Percentiles rank a stretch among this genome's conserved stretches.
These are phyloP conservation scores for Gymnocheta viridis DNA, from an alignment of 2,888 invertebrate species.

Conservation along the genomic window DNA sequence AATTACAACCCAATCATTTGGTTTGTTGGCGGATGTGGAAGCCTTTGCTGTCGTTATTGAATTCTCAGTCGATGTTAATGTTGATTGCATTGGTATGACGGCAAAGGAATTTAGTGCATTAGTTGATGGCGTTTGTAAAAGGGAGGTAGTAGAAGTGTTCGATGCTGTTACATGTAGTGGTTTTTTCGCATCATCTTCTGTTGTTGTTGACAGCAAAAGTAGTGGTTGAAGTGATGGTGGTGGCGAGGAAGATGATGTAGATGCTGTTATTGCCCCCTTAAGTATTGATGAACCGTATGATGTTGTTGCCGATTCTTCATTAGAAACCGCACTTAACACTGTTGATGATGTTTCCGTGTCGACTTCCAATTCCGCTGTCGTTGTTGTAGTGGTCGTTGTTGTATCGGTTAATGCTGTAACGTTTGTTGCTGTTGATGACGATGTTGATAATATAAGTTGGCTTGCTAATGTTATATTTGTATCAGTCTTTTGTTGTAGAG, in stretches of 20 bases:
- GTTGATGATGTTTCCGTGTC: slow-evolving; percentile 69
- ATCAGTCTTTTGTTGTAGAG: slow-evolving; percentile 71
- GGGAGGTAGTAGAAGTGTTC: slow-evolving; percentile 45
- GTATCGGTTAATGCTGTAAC: slow-evolving; percentile 68
- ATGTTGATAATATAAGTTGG: slow-evolving; percentile 65
- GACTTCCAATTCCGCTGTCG: slow-evolving; percentile 56
- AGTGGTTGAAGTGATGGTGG: slow-evolving; percentile 22
- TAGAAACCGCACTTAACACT: slow-evolving; percentile 69
- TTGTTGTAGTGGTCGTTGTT: slow-evolving; percentile 61
- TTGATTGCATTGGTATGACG: slow-evolving; percentile 36
- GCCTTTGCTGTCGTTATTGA: slow-evolving; percentile 59
- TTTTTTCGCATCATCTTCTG: slow-evolving; percentile 35
- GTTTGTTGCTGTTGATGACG: slow-evolving; percentile 66
- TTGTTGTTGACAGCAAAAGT: slow-evolving; percentile 42
- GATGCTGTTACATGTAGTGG: slow-evolving; percentile 38
- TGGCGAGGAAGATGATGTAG: slow-evolving; percentile 41
- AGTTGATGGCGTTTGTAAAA: slow-evolving; percentile 61
- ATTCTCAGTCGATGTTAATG: slow-evolving; percentile 61
- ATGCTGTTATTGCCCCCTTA: slow-evolving; percentile 58
- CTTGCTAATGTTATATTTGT: slow-evolving; percentile 63
- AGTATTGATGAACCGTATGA: slow-evolving; percentile 55
- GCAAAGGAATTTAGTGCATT: slow-evolving; percentile 57
- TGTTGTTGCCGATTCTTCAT: slow-evolving; percentile 66
- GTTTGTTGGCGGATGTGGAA: slow-evolving; percentile 72
- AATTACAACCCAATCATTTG: slow-evolving; percentile 82